These are phyloP conservation scores for Scolopax mira DNA, from an alignment of 2,113 vertebrate species.

Conservation along the genomic window DNA sequence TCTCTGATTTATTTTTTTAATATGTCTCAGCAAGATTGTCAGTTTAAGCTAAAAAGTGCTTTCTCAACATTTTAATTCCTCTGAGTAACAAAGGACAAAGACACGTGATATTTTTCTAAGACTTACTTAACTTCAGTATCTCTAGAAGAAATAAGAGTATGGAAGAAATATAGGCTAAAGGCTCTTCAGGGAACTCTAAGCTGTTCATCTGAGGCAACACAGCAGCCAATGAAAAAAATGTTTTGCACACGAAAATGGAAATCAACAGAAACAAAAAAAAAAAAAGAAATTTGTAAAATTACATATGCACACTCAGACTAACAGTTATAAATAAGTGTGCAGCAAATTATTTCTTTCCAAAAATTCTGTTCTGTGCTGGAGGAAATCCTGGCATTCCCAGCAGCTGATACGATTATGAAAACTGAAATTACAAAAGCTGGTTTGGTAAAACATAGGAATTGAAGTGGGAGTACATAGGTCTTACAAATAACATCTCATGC, in stretches of 20 bases:
- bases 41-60: background rate
- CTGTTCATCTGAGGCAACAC: too few species aligned
- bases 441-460: background rate
- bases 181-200: too few species aligned
- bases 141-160: too few species aligned
- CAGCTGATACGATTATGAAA: background rate
- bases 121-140: background rate
- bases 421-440: background rate
- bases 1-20: background rate
- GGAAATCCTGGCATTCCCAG: background rate
- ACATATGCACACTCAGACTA: background rate
- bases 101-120: background rate
- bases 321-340: background rate
- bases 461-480: background rate
- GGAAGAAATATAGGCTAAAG: too few species aligned
- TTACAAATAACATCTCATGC: background rate
- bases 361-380: background rate
- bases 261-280: background rate
- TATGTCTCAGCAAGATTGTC: rapidly evolving
- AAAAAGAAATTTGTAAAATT: background rate
- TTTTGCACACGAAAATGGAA: background rate
- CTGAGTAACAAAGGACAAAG: background rate
- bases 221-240: too few species aligned
- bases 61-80: background rate
- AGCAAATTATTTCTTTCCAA: background rate